Conservation (phyloP, 2,113 vertebrate species). For the Carassius auratus region DNA sequence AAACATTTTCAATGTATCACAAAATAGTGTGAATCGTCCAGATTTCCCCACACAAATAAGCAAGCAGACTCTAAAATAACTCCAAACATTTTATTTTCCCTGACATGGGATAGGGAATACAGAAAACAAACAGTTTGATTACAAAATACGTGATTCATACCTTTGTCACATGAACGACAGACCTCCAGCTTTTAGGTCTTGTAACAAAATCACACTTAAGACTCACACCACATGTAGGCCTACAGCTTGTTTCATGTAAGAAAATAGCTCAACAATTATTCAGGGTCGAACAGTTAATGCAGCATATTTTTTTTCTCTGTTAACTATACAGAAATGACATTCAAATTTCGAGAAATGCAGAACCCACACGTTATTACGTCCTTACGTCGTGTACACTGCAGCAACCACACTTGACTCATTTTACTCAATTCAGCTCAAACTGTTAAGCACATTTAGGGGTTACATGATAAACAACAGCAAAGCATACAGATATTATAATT, state of each 20-base stretch:
- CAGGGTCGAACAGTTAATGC: background rate
- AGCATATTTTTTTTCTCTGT: background rate
- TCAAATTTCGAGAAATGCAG: background rate
- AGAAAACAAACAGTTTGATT: background rate
- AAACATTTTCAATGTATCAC: background rate
- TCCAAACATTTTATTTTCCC: constrained; percentile 9
- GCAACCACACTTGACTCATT: background rate
- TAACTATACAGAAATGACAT: background rate
- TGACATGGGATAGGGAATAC: background rate
- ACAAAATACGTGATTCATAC: background rate
- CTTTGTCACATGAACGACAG: background rate
- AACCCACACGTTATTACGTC: background rate
- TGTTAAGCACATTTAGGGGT: background rate
- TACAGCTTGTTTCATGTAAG: background rate
- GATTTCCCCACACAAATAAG: background rate
- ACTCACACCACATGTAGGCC: background rate
- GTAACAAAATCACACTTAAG: background rate
- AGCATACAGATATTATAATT: background rate
- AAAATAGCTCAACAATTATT: background rate
- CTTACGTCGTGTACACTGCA: background rate
- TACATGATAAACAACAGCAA: background rate
- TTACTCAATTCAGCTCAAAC: background rate
- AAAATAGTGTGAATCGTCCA: background rate
- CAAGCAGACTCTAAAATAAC: background rate
- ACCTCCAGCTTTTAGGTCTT: background rate